These are phyloP conservation scores for Ictalurus furcatus DNA, from an alignment of 2,113 vertebrate species.

Conservation along the genomic window DNA sequence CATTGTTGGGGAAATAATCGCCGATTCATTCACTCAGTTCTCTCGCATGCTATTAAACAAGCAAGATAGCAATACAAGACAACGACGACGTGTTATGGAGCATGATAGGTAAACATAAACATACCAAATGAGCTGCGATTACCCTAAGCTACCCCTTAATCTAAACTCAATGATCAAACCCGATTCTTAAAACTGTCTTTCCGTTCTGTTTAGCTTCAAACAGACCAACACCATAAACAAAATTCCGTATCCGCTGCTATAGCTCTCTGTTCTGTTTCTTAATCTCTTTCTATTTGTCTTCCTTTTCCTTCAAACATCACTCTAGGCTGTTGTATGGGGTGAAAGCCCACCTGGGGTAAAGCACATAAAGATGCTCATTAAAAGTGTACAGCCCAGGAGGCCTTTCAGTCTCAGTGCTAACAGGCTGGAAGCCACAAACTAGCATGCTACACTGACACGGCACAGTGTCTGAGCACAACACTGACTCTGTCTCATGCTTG, in stretches of 20 bases:
- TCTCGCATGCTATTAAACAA: background rate
- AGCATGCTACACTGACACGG: background rate
- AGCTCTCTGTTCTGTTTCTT: conserved; percentile 3
- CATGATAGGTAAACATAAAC: background rate
- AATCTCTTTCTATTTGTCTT: conserved; percentile 24
- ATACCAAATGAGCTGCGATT: background rate
- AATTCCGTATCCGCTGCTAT: background rate
- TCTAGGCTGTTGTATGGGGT: conserved; percentile 49
- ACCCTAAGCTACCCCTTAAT: background rate
- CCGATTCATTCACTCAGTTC: background rate
- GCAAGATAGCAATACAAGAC: background rate
- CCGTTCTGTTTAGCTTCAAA: background rate
- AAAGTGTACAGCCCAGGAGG: conserved; percentile 50
- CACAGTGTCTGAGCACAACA: background rate
- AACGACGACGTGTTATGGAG: background rate
- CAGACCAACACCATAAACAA: background rate
- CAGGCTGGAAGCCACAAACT: conserved; percentile 58
- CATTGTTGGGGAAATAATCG: background rate
- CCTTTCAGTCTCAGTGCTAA: conserved; percentile 17
- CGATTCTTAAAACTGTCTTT: background rate
- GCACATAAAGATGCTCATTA: conserved; percentile 68
- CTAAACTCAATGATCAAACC: background rate
- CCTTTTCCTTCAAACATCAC: conserved; percentile 49
- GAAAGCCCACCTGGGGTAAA: conserved; percentile 59
- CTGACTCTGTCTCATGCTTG: no score